These are phyloP conservation scores for Rallus limicola DNA, from an alignment of 2,113 vertebrate genomes.

Conservation along the genomic window DNA sequence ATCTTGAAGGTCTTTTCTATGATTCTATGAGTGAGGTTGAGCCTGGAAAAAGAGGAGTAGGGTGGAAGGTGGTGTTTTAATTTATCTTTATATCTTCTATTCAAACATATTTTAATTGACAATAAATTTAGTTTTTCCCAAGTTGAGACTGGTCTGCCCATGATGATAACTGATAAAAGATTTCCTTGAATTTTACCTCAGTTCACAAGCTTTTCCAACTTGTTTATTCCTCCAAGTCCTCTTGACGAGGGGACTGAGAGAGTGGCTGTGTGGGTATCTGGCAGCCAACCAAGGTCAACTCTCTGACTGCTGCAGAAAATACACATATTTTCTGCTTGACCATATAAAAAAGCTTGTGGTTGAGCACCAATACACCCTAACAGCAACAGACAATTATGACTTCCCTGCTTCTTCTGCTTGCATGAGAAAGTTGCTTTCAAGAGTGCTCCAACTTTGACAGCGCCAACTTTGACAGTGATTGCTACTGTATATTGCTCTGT, in stretches of 20 bases:
- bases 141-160: not conserved
- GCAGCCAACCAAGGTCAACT: not conserved
- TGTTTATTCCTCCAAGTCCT: not conserved
- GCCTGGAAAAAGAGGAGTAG: not conserved
- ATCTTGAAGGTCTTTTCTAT: no score
- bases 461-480: not conserved
- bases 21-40: not conserved
- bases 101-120: not conserved
- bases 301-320: not conserved
- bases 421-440: not conserved
- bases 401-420: not conserved
- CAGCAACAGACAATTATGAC: not conserved
- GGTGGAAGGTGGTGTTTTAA: not conserved
- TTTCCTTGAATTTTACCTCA: not conserved
- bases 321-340: accelerated
- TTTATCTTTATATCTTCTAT: not conserved
- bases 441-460: not conserved
- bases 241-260: not conserved
- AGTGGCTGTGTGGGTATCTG: not conserved
- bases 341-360: not conserved
- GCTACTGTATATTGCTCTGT: not conserved
- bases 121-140: not conserved
- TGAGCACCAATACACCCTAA: not conserved
- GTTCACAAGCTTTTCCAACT: not conserved
- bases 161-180: not conserved